Evolutionary conservation across 2,888 invertebrate genomes (phyloP), one percentile per base, ranked within the genome.

Genomic region (Hyppa rectilinea): DNA sequence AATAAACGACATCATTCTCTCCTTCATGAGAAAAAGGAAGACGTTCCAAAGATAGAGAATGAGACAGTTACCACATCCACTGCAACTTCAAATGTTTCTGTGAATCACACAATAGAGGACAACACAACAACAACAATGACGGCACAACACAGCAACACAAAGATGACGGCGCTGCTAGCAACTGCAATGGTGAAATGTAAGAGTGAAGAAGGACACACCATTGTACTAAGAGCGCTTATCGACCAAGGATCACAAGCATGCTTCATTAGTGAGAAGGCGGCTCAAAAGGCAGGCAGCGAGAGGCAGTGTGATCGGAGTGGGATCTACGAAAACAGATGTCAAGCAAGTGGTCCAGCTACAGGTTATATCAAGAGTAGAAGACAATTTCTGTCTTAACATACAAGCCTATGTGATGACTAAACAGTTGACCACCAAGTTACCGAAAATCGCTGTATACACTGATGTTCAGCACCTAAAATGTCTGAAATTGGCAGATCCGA

Each of bases 161-260:
- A 60, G 10, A 1, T 40, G 4, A 67, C 58, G 26, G 61, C 65
- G 38, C 53, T 74, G n/a, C 14, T 74, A 66, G 70, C 74, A 31
- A 74, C 74, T 38, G 74, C 70, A 53, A 47, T 58, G 50, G 69
- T 70, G 38, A 56, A 40, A 67, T 47, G 34, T 56, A 70, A 31
- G 38, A 58, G 26, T 12, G 52, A 70, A 56, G 60, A 65, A 34
- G 40, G 52, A 23, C 47, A 69, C 50, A 59, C 59, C 31, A 53
- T 59, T 47, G 36, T 59, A 26, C 40, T 65, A 29, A 52, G 74
- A 40, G 73, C 78, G 14, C 62, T 81, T 31, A 61, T 81, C n/a
- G 81, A 79, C 45, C 73, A 67, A 63, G 81, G 81, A 12, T 81
- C 81, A 45, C 75, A 81, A 53, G 76, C 71, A 7, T 65, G 64